Evolutionary conservation across 2,888 invertebrate species (phyloP).

Genomic region (Pristionchus maxplancki): DNA sequence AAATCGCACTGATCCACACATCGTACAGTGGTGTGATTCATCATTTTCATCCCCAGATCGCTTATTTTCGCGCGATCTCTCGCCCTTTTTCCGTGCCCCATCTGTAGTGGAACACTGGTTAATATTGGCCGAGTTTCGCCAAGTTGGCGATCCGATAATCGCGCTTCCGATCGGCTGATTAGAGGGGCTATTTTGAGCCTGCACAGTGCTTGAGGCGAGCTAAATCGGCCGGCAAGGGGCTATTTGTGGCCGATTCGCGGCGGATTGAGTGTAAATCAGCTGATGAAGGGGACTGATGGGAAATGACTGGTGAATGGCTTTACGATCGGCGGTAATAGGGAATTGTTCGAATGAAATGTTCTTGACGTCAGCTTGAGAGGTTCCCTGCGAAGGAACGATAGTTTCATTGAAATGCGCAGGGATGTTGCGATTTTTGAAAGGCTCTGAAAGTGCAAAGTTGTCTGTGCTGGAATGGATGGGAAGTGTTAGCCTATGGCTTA

Average conservation of each 20-base stretch:
- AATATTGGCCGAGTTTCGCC: neutral
- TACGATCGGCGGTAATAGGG: no score
- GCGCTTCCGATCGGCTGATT: neutral
- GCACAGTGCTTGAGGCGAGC: neutral
- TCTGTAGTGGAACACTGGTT: neutral
- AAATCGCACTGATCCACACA: neutral
- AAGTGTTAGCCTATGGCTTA: no score
- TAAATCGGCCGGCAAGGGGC: neutral
- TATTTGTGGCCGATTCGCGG: neutral
- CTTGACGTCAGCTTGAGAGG: no score
- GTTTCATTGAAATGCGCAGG: no score
- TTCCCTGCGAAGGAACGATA: neutral
- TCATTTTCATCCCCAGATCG: neutral
- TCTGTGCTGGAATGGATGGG: neutral
- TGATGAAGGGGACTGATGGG: neutral
- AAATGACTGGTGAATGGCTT: no score
- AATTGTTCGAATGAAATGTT: neutral
- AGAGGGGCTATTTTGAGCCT: neutral
- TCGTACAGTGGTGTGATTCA: conserved; percentile 4
- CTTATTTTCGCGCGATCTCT: neutral
- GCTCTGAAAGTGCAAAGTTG: neutral
- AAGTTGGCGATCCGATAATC: neutral
- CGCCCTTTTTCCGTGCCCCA: neutral
- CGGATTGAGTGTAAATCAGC: neutral
- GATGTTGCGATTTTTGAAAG: neutral